Conservation (phyloP, 2,888 invertebrate genomes). For the Dynastes maya region DNA sequence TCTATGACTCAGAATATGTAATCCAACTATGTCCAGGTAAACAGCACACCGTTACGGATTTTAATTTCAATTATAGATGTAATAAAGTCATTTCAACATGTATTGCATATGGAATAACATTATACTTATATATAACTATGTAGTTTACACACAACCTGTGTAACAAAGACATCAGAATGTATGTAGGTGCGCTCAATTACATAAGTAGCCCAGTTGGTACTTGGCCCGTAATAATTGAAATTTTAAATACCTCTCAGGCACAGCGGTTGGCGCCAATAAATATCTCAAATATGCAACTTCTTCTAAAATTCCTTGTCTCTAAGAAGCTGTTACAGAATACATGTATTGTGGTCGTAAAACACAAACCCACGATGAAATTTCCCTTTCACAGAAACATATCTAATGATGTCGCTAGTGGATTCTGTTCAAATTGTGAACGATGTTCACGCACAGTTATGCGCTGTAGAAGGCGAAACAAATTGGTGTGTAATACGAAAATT, state of each 20-base stretch:
- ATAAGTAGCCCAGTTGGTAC: conserved; percentile 15
- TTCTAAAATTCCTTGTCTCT: background rate
- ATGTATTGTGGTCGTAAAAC: too few species aligned
- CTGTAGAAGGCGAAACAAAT: too few species aligned
- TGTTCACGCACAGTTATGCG: too few species aligned
- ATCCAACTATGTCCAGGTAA: background rate
- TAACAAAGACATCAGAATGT: background rate
- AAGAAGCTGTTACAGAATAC: background rate
- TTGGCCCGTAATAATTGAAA: conserved; percentile 27
- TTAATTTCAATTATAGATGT: background rate
- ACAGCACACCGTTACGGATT: background rate
- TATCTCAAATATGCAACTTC: background rate
- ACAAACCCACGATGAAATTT: too few species aligned
- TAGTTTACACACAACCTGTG: background rate
- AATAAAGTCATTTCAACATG: background rate
- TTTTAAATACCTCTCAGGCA: conserved; percentile 7
- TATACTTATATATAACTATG: background rate
- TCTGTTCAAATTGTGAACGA: too few species aligned
- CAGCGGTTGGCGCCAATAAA: conserved; percentile 24
- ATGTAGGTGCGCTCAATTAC: conserved; percentile 10
- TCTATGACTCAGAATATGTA: too few species aligned
- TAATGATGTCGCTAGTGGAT: too few species aligned
- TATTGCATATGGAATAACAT: background rate
- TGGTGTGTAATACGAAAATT: too few species aligned
- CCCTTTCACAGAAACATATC: too few species aligned